Base-by-base conservation (phyloP, 2,888 invertebrate genomes). In the Ormyrus nitidulus region DNA sequence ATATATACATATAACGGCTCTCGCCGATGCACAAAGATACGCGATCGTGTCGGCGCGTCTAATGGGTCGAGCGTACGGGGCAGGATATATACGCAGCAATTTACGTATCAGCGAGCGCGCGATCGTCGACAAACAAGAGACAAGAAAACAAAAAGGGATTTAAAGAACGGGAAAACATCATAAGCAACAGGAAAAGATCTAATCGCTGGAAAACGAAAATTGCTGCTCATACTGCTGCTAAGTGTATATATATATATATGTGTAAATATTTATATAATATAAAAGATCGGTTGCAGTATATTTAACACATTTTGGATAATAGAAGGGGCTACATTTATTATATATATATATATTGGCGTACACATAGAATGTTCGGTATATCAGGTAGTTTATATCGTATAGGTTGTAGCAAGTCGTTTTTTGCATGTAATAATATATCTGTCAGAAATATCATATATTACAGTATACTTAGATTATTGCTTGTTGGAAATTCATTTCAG, bases 211-310 rank as follows among this genome's bases (percentile, higher is more conserved):
- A 49, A 70, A 79, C 59, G 46, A 77, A 79, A 81, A 80, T 66
- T 75, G 69, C 74, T 81, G 71, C 58, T 84, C 82, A 83, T 79
- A 82, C 81, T 82, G 82, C 81, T 77, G 65, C 78, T 81, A 83
- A 80, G 73, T 77, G 79, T 65, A 69, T 77, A 34, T 59, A 11
- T 65, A 69, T 77, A 34, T 59, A 11, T 49, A 49, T 4, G 73
- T 77, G 79, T 65, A 69, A 75, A 34, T 70, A 48, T 71, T 59
- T 74, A 65, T 74, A 65, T 49, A 49, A 34, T 70, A 46, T 9
- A 66, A 66, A 66, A 56, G 58, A 71, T 77, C 51, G 56, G 61
- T 70, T 77, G 65, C 58, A 77, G 64, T 77, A 77, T 71, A 72
- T 59, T 48, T 66, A 46, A 69, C 68, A 69, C 46, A 66, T 61